Evolutionary conservation across 1,140 invertebrate species (phyloP), one percentile per base, ranked within the genome.

Genomic region (Euura lappo): DNA sequence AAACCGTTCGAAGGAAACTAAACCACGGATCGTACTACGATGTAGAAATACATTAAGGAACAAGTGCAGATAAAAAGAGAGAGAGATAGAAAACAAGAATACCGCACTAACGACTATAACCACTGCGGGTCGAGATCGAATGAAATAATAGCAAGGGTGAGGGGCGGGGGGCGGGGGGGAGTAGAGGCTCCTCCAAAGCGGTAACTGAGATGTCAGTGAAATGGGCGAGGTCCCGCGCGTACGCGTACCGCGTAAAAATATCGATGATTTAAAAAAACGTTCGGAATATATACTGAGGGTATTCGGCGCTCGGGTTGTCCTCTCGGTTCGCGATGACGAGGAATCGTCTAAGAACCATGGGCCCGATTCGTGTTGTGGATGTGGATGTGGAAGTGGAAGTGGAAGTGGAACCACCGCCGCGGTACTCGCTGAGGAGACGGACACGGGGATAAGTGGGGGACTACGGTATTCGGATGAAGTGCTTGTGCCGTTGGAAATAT

Each of bases 201-300:
- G 60, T 10, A 64, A 64, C 65, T 51, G 74, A 69, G 51, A 77
- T 77, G 74, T 75, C 76, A 77, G 69, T 60, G 72, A 75, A 73
- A 77, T 77, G 76, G 76, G 74, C 69, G 76, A 77, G 73, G 76
- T 72, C 42, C 69, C 72, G 69, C 74, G 72, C 71, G 72, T 75
- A 68, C 70, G 72, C 71, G 71, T 74, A 70, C 66, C 73, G 47
- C 74, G 71, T 45, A 77, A 47, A 51, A 66, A 65, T 70, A 44
- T 74, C 69, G 71, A 71, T 10, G 46, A 45, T 10, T 44, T 73
- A 44, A 73, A 66, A 47, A 60, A 65, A 45, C 72, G 71, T 11
- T 64, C 60, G 2, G 13, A 11, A 4, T 73, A 45, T 7, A 73
- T 75, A 46, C 67, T 45, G 3, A 45, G 74, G 45, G 43, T 77